Evolutionary conservation across 2,888 invertebrate genomes (phyloP).

Genomic region (Caenorhabditis sp.): DNA sequence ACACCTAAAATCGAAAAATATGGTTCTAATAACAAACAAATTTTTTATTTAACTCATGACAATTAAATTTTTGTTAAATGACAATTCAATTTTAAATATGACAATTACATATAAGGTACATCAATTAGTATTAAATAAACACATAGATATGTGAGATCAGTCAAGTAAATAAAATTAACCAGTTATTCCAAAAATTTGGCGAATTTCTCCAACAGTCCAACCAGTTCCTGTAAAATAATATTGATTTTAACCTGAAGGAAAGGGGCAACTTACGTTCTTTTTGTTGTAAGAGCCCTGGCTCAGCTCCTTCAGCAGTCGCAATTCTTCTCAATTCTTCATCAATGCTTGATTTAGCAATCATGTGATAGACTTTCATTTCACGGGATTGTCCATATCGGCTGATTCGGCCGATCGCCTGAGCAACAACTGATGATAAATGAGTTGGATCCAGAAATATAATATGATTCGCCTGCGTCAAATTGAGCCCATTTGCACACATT

Average conservation of each 20-base stretch:
- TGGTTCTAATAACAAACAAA: too few species aligned
- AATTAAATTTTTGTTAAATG: too few species aligned
- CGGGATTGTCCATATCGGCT: slow-evolving; percentile 83
- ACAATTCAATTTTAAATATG: too few species aligned
- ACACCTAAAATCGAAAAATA: too few species aligned
- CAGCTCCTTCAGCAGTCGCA: slow-evolving; percentile 6
- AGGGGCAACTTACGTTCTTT: slow-evolving; percentile 12
- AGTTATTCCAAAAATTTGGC: slow-evolving; percentile 11
- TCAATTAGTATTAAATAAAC: too few species aligned
- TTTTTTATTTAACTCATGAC: too few species aligned
- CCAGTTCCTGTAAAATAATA: slow-evolving; percentile 15
- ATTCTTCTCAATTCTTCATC: slow-evolving; percentile 72
- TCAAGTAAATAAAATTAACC: background rate
- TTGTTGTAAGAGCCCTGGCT: background rate
- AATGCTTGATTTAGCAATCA: slow-evolving; percentile 78
- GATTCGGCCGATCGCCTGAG: slow-evolving; percentile 79
- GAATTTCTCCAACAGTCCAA: slow-evolving; percentile 28
- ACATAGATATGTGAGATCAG: too few species aligned
- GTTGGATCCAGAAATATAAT: slow-evolving; percentile 82
- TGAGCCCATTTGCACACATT: slow-evolving; percentile 82
- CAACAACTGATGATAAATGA: slow-evolving; percentile 79
- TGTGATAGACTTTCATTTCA: slow-evolving; percentile 80
- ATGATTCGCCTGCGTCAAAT: slow-evolving; percentile 82
- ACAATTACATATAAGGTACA: too few species aligned
- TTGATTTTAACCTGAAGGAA: background rate